A percentile compares a stretch with the other conserved stretches of the same genome.
Evolutionary conservation across 2,888 invertebrate species (phyloP).

Genomic region (Quadroppia sp.): DNA sequence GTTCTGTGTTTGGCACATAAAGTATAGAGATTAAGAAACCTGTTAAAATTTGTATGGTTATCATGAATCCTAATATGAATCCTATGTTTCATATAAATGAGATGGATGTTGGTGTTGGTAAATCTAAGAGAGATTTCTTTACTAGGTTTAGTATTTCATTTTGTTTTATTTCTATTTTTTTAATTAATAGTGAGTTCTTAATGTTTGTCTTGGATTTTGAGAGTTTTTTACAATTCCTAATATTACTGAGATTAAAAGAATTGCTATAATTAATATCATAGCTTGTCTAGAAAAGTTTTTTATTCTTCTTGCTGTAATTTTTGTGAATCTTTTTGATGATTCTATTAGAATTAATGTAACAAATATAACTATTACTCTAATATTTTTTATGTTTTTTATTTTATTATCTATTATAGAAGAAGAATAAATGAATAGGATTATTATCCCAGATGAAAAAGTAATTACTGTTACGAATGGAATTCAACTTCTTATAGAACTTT

Average conservation of each 20-base stretch:
- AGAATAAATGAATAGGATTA: background rate
- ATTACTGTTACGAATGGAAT: background rate
- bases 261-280: background rate
- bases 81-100: constrained; percentile 46
- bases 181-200: background rate
- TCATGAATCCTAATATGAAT: constrained; percentile 50
- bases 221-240: background rate
- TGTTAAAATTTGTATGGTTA: constrained; percentile 63
- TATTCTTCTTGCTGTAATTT: background rate
- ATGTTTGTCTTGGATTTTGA: background rate
- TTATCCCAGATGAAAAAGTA: background rate
- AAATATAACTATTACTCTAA: background rate
- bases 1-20: constrained; percentile 62
- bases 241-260: background rate
- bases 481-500: background rate
- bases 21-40: constrained; percentile 68
- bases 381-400: background rate
- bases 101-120: constrained; percentile 36
- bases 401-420: background rate
- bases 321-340: background rate
- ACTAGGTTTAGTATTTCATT: constrained; percentile 11
- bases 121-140: background rate
- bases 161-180: constrained; percentile 15
- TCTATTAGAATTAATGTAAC: background rate
- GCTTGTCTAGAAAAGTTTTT: background rate